A percentile compares a stretch with the other conserved stretches of the same genome.
These are phyloP conservation scores for Omphaloscelis lunosa DNA, from an alignment of 2,888 invertebrate genomes.

Conservation along the genomic window DNA sequence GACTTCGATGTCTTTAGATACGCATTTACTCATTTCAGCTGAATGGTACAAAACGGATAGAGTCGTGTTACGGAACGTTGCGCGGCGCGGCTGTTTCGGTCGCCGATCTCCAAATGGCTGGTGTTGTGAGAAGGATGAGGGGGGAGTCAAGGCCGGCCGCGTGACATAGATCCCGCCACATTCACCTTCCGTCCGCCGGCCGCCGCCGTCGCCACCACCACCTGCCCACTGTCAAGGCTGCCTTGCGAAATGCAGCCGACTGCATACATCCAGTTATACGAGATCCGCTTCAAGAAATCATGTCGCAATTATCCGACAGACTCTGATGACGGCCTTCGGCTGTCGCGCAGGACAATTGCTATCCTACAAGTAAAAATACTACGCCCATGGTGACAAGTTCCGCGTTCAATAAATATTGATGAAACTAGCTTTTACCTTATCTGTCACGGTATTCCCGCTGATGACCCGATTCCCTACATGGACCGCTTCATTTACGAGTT, in stretches of 20 bases:
- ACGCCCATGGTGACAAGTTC: conserved; percentile 55
- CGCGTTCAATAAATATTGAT: conserved; percentile 58
- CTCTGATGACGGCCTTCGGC: conserved; percentile 75
- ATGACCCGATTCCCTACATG: conserved; percentile 54
- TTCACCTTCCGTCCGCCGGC: conserved; percentile 87
- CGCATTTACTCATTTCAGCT: conserved; percentile 15
- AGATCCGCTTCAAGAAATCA: conserved; percentile 79
- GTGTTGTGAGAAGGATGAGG: conserved; percentile 78
- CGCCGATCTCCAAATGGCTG: conserved; percentile 72
- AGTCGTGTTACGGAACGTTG: conserved; percentile 32
- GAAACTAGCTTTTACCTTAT: conserved; percentile 47
- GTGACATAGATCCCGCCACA: conserved; percentile 88
- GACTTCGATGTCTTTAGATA: conserved; percentile 1
- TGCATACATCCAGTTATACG: conserved; percentile 74
- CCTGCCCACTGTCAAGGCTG: conserved; percentile 88
- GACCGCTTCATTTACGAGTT: conserved; percentile 31
- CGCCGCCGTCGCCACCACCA: conserved; percentile 74
- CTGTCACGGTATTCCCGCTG: conserved; percentile 50
- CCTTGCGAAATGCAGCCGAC: conserved; percentile 83
- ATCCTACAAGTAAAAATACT: conserved; percentile 46
- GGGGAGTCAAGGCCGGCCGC: conserved; percentile 88
- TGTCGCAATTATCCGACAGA: conserved; percentile 76
- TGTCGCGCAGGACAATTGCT: conserved; percentile 69
- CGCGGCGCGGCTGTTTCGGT: conserved; percentile 58
- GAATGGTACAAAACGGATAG: conserved; percentile 21